Conservation (phyloP, 2,797 vertebrate genomes). For the Premnoplex brunnescens region DNA sequence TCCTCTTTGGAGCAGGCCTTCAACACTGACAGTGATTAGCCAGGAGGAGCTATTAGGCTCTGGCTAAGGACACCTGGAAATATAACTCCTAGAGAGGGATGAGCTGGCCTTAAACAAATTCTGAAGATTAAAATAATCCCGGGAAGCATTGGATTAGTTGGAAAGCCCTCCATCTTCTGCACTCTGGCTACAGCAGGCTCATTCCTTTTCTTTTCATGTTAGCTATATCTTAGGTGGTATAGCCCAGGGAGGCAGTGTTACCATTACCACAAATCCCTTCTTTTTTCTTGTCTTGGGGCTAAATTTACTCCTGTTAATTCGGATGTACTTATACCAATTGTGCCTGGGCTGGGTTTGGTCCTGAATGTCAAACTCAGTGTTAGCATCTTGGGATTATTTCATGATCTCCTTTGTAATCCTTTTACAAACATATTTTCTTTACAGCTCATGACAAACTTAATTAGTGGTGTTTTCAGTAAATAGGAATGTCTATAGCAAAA, state of each 20-base stretch:
- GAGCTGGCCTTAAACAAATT: not conserved
- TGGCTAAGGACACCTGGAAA: slow-evolving; percentile 1
- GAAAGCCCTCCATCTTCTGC: not conserved
- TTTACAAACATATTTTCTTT: slow-evolving; percentile 64
- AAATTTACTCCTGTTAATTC: not conserved
- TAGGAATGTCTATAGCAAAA: slow-evolving; percentile 7
- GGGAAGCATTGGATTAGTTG: not conserved
- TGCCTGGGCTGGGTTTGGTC: not conserved
- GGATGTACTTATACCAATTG: not conserved
- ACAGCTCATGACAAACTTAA: slow-evolving; percentile 45
- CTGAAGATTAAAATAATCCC: slow-evolving; percentile 27
- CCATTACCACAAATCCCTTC: not conserved
- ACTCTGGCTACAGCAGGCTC: not conserved
- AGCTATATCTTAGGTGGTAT: not conserved
- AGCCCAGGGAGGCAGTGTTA: not conserved
- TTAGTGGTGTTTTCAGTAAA: slow-evolving; percentile 56
- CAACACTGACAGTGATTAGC: not conserved
- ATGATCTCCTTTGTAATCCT: slow-evolving; percentile 57
- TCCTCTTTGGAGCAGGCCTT: not conserved
- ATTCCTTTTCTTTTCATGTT: not conserved
- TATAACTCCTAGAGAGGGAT: not conserved
- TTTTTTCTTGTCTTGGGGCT: not conserved
- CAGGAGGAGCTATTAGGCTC: not conserved
- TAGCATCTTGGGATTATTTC: slow-evolving; percentile 52
- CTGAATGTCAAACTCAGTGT: slow-evolving; percentile 36